Conservation (phyloP, 2,888 invertebrate species). For the Thereva unica region DNA sequence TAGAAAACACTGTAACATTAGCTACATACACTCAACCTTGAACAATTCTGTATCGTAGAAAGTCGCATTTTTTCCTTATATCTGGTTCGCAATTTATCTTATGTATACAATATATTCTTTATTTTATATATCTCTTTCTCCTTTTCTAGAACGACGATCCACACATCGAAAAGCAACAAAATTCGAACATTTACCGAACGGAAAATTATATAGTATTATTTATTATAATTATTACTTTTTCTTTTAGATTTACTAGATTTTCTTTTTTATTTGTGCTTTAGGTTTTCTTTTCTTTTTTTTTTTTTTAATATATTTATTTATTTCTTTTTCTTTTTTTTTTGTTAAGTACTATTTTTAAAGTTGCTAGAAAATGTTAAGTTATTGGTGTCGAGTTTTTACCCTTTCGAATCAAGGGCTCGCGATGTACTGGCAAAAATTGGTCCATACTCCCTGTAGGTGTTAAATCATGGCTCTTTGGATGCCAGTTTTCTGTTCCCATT, state of each 20-base stretch:
- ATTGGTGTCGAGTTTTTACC: conserved; percentile 50
- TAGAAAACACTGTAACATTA: too few relatives aligned
- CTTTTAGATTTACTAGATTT: not conserved
- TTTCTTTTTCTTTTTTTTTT: conserved; percentile 18
- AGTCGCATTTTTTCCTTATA: too few relatives aligned
- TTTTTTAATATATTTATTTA: not conserved
- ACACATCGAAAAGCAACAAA: too few relatives aligned
- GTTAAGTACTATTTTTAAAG: conserved; percentile 6
- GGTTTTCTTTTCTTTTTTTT: not conserved
- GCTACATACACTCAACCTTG: too few relatives aligned
- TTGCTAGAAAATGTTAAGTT: conserved; percentile 18
- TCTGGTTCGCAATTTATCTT: too few relatives aligned
- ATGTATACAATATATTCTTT: too few relatives aligned
- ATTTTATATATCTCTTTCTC: too few relatives aligned
- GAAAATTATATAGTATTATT: too few relatives aligned
- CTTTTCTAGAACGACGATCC: too few relatives aligned
- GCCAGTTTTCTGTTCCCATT: conserved; percentile 2
- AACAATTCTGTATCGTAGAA: too few relatives aligned
- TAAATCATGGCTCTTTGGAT: conserved; percentile 42
- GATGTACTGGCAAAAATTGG: conserved; percentile 55
- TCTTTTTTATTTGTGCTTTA: not conserved
- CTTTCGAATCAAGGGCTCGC: conserved; percentile 59
- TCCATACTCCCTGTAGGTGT: conserved; percentile 46
- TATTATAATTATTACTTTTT: too few relatives aligned
- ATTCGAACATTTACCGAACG: too few relatives aligned